Evolutionary conservation across 92 coral and sea anemone species (phyloP).

Genomic region (Epizoanthus ramosus): DNA sequence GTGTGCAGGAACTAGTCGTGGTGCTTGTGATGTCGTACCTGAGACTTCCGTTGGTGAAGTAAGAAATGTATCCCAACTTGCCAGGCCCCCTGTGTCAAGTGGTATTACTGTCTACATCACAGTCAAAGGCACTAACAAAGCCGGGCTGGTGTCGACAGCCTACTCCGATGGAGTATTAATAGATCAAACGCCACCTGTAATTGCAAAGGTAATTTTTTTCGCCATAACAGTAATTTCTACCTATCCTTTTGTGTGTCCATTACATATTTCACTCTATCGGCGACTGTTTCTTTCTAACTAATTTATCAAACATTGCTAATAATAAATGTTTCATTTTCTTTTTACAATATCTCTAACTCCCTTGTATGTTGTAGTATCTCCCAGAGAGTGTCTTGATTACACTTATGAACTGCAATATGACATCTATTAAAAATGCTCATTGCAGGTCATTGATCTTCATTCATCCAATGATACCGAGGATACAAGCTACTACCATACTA

Average conservation of each 20-base stretch:
- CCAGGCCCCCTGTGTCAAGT: slow-evolving; percentile 47
- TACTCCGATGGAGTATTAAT: slow-evolving; percentile 72
- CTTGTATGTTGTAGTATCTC: too few relatives aligned
- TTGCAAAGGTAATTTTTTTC: slow-evolving; percentile 52
- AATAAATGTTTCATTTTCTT: too few relatives aligned
- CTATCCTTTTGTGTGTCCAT: too few relatives aligned
- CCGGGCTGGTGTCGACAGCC: slow-evolving; percentile 53
- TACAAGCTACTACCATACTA: slow-evolving; percentile 44
- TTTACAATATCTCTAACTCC: too few relatives aligned
- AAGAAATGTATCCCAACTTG: slow-evolving; percentile 41
- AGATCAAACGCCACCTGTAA: slow-evolving; percentile 65
- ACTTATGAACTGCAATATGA: too few relatives aligned
- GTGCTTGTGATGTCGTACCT: slow-evolving; percentile 75
- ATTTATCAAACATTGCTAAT: too few relatives aligned
- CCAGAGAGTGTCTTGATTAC: too few relatives aligned
- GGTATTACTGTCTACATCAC: slow-evolving; percentile 70
- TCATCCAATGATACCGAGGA: slow-evolving; percentile 23
- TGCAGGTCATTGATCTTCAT: slow-evolving; percentile 33
- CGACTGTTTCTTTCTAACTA: too few relatives aligned
- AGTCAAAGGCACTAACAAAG: slow-evolving; percentile 63
- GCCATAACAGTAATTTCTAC: too few relatives aligned
- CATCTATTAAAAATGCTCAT: too few relatives aligned
- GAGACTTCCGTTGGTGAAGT: slow-evolving; percentile 50
- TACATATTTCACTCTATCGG: too few relatives aligned
- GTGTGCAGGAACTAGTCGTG: slow-evolving; percentile 82